Conservation (phyloP, 1,140 invertebrate species). For the Atta cephalotes region DNA sequence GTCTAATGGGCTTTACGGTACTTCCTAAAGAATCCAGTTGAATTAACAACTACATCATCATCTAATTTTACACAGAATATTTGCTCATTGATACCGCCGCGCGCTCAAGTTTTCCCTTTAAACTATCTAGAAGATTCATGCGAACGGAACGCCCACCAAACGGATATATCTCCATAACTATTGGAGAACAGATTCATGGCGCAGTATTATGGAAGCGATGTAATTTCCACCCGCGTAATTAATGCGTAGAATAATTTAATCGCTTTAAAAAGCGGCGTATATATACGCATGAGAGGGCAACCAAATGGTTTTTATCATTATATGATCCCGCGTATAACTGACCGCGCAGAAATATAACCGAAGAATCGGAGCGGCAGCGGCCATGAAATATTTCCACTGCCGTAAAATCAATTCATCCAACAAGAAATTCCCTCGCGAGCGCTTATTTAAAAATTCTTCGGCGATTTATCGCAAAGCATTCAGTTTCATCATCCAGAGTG, state of each 20-base stretch:
- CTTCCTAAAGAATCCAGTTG: not conserved
- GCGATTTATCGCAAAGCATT: conserved; percentile 57
- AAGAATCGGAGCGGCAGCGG: conserved; percentile 19
- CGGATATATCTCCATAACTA: conserved; percentile 40
- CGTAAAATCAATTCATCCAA: conserved; percentile 57
- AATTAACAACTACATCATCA: conserved; percentile 9
- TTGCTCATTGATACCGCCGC: not conserved
- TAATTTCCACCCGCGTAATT: conserved; percentile 52
- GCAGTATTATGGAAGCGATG: conserved; percentile 22
- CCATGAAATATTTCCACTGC: conserved; percentile 46
- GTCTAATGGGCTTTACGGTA: not conserved
- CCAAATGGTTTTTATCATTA: conserved; percentile 55
- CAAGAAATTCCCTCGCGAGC: conserved; percentile 55
- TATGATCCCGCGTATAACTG: conserved; percentile 21
- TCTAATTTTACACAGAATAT: conserved; percentile 38
- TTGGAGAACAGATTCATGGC: conserved; percentile 49
- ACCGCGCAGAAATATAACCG: conserved; percentile 41
- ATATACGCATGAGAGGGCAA: conserved; percentile 14
- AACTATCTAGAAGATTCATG: conserved; percentile 48
- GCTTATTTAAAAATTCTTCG: conserved; percentile 62
- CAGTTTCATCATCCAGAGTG: conserved; percentile 41
- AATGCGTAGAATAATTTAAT: conserved; percentile 62
- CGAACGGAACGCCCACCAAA: conserved; percentile 46
- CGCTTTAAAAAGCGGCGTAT: conserved; percentile 36
- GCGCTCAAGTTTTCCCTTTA: conserved; percentile 34